phyloP scores from a whole-genome alignment of 37 sponge, comb jelly and placozoan species.

The Aplysina aerophoba region DNA sequence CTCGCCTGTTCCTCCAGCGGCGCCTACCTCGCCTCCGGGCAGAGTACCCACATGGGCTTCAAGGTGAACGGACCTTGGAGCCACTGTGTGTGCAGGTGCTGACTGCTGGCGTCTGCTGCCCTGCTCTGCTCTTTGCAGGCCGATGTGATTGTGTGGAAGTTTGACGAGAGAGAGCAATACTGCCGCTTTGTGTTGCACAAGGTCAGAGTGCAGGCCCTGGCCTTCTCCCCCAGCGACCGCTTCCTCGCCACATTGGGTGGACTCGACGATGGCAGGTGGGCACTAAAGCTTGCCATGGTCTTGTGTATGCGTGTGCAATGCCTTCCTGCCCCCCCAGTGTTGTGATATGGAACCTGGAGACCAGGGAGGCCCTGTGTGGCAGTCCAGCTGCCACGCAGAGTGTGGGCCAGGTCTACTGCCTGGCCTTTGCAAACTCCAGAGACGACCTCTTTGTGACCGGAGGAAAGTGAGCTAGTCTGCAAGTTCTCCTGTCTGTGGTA shows the following conservation, averaged over 20 bases:
- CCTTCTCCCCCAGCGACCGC: conserved; percentile 95
- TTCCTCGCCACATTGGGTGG: conserved; percentile 96
- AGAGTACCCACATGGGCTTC: conserved; percentile 97
- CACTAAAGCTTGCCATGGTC: background rate
- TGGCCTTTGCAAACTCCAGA: conserved; percentile 69
- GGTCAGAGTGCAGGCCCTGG: conserved; percentile 93
- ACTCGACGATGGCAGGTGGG: conserved; percentile 85
- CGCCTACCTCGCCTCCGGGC: conserved; percentile 87
- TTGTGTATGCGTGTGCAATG: background rate
- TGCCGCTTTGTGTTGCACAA: conserved; percentile 89
- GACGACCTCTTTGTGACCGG: conserved; percentile 94
- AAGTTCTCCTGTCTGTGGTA: background rate
- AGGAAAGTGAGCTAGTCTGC: conserved; percentile 85
- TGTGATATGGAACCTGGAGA: conserved; percentile 92
- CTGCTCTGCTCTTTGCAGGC: conserved; percentile 42
- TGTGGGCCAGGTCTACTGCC: conserved; percentile 80
- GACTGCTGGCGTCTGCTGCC: background rate
- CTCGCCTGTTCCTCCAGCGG: conserved; percentile 85
- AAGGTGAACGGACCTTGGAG: conserved; percentile 41
- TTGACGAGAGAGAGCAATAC: conserved; percentile 56
- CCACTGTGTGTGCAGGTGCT: too few species aligned
- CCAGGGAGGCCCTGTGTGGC: conserved; percentile 90
- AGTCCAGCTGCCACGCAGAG: conserved; percentile 92
- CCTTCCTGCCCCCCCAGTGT: conserved; percentile 60
- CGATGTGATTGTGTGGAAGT: conserved; percentile 97